Evolutionary conservation across 1,140 invertebrate species (phyloP), one percentile per base, ranked within the genome.

Genomic region (Maniola jurtina): DNA sequence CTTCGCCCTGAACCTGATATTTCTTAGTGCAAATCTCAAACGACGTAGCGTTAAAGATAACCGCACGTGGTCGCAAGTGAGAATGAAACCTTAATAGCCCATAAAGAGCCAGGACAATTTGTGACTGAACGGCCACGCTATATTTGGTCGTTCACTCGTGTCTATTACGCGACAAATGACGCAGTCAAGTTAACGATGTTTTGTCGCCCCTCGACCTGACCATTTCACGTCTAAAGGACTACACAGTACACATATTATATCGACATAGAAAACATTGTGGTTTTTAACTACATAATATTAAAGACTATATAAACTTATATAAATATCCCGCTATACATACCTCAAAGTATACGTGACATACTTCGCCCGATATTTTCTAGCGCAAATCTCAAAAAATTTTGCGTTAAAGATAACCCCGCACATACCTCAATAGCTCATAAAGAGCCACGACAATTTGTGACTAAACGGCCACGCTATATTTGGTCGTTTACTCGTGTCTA

Each of bases 181-280:
- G 13, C 42, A 45, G 42, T 45, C 42, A 45, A 13, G 42, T 45
- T 45, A 45, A 45, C 42, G 42, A 45, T 45, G 42, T 45, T 45
- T 45, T 45, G 42, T 45, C 42, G 42, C 42, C 42, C 13, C 10
- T 45, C 42, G 13, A 9, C 7, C 38, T 0, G 6, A 9, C 38
- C 5, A 45, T 45, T 9, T 45, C n/a, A n/a, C n/a, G n/a, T n/a
- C n/a, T n/a, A n/a, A n/a, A n/a, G n/a, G n/a, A n/a, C n/a, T n/a
- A n/a, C n/a, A n/a, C n/a, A n/a, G n/a, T n/a, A n/a, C n/a, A n/a
- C n/a, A n/a, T n/a, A n/a, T n/a, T n/a, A n/a, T n/a, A n/a, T n/a
- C n/a, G n/a, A n/a, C n/a, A n/a, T n/a, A n/a, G n/a, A n/a, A n/a
- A n/a, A n/a, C n/a, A n/a, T n/a, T n/a, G n/a, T n/a, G n/a, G n/a